phyloP scores from a whole-genome alignment of 2,797 vertebrate species.

The Rallus crepitans region DNA sequence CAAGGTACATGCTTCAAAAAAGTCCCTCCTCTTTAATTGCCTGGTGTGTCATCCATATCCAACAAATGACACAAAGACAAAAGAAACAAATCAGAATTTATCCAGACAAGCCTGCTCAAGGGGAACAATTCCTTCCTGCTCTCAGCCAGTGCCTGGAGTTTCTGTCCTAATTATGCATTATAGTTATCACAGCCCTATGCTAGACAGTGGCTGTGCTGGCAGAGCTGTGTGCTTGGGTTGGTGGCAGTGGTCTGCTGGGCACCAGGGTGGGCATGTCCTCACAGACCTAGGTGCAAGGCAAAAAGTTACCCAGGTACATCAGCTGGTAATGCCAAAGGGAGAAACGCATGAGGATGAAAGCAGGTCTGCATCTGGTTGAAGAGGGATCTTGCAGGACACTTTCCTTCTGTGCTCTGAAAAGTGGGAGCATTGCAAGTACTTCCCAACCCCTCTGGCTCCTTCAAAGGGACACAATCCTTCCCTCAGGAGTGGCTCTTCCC shows the following conservation, averaged over 20 bases:
- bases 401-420: too few relatives aligned
- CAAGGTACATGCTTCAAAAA: not conserved
- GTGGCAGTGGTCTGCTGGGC: not conserved
- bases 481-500: not conserved
- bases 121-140: not conserved
- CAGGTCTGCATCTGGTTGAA: fast-evolving
- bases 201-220: not conserved
- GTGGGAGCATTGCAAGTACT: not conserved
- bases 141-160: not conserved
- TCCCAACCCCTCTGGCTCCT: not conserved
- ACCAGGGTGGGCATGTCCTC: fast-evolving
- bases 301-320: not conserved
- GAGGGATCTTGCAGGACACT: not conserved
- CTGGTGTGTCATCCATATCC: fast-evolving
- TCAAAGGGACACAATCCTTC: not conserved
- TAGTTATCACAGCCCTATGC: fast-evolving
- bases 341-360: fast-evolving
- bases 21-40: not conserved
- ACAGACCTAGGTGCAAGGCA: not conserved
- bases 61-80: not conserved
- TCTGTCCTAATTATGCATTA: not conserved
- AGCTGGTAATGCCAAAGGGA: not conserved
- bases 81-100: not conserved
- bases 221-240: not conserved
- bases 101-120: not conserved